Percentiles rank a stretch among this genome's conserved stretches.
These are phyloP conservation scores for Patella caerulea DNA, from an alignment of 2,888 invertebrate species.

Conservation along the genomic window DNA sequence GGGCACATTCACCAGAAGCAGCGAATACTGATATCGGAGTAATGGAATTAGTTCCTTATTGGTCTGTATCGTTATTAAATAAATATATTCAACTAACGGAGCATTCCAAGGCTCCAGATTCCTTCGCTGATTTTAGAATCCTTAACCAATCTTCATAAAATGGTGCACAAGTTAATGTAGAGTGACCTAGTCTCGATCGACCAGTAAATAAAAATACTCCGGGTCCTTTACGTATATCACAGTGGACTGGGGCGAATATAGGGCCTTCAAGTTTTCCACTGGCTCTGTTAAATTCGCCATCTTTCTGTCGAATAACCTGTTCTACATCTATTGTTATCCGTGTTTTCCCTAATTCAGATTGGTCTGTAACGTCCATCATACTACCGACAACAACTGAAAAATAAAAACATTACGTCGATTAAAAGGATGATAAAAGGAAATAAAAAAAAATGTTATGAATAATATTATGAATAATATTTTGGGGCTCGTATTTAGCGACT, in stretches of 20 bases:
- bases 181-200: conserved; percentile 49
- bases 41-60: no score
- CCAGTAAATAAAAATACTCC: conserved; percentile 60
- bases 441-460: background rate
- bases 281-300: background rate
- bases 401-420: background rate
- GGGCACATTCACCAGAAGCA: no score
- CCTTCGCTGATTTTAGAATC: conserved; percentile 41
- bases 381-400: background rate
- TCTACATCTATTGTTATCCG: background rate
- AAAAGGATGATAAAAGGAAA: background rate
- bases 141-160: conserved; percentile 56
- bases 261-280: conserved; percentile 34
- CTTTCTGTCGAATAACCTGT: background rate
- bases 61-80: no score
- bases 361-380: background rate
- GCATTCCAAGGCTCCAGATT: conserved; percentile 45
- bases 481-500: background rate
- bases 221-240: conserved; percentile 48
- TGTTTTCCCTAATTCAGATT: background rate
- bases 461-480: background rate
- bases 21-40: no score
- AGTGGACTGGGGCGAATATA: conserved; percentile 49
- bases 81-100: conserved; percentile 24
- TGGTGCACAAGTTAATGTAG: conserved; percentile 53